Evolutionary conservation across 1,140 invertebrate species (phyloP), one percentile per base, ranked within the genome.

Genomic region (Pachypsylla venusta): DNA sequence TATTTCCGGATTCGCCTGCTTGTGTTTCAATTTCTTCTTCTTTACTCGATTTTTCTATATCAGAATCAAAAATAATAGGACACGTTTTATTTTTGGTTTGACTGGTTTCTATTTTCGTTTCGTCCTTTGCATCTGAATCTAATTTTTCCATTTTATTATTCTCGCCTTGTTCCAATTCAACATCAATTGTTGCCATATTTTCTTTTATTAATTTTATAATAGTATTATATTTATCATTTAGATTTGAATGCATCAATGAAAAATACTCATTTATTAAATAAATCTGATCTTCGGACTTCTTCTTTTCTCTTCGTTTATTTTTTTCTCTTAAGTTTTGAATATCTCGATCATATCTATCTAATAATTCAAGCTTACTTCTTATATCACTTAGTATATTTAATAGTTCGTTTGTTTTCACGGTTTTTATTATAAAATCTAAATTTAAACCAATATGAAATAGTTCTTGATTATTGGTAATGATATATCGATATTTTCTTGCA

Each of bases 141-240:
- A n/a, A n/a, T n/a, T 22, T 22, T 5, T 5, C 4, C n/a, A 48
- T 19, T 3, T 48, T 19, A 48, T 48, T 48, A 19, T 48, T n/a
- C 42, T 48, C 42, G 4, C 22, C 42, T 48, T 48, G 42, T 48
- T 48, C n/a, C 42, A 48, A 48, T 22, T 48, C 42, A n/a, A 48
- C 4, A 48, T 48, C 42, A 48, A 48, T 48, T 19, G 16, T 22
- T 48, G 16, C 42, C 5, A 48, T 48, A 48, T 48, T 48, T 5
- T 48, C 42, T 19, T 3, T 48, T 5, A 48, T 48, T 3, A 48
- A 22, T 48, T 48, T 4, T n/a, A 22, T 22, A 48, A 48, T 48
- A 48, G 42, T 19, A 19, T 48, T 22, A n/a, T 10, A 48, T 19
- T 48, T 48, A 7, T 19, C 22, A 19, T 22, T 48, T 22, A 48